Percentiles rank a stretch among this genome's conserved stretches.
Evolutionary conservation across 2,797 vertebrate genomes (phyloP).

Genomic region (Thaleichthys pacificus): DNA sequence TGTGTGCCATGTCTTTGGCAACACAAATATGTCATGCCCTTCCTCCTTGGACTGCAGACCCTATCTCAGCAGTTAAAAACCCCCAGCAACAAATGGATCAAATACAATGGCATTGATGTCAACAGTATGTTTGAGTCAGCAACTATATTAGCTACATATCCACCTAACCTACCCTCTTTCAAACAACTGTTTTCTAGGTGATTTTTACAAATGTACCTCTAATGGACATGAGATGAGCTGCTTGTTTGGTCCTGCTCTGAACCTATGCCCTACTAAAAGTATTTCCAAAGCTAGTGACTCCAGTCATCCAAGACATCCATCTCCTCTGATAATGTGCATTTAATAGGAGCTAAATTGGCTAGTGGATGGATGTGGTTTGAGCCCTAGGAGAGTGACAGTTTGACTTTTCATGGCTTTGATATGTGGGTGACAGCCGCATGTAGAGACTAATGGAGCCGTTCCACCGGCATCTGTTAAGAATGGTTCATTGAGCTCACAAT

Average conservation of each 20-base stretch:
- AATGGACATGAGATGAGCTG: not conserved
- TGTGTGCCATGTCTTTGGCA: slow-evolving; percentile 12
- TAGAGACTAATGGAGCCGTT: slow-evolving; percentile 74
- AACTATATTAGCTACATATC: not conserved
- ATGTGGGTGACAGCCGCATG: slow-evolving; percentile 67
- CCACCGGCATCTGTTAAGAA: slow-evolving; percentile 79
- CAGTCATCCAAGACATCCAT: slow-evolving; percentile 69
- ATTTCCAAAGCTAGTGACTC: slow-evolving; percentile 58
- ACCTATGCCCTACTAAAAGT: slow-evolving; percentile 56
- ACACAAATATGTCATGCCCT: slow-evolving; percentile 40
- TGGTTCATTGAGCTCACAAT: slow-evolving; percentile 80
- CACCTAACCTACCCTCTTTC: not conserved
- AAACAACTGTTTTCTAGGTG: not conserved
- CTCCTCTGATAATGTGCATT: slow-evolving; percentile 74
- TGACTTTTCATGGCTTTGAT: slow-evolving; percentile 73
- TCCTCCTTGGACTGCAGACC: not conserved
- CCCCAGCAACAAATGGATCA: not conserved
- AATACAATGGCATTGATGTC: not conserved
- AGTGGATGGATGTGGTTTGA: slow-evolving; percentile 65
- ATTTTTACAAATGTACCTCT: not conserved
- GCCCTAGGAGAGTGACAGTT: slow-evolving; percentile 72
- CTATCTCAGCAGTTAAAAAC: not conserved
- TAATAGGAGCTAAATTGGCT: slow-evolving; percentile 78
- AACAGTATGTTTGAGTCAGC: too few species aligned
- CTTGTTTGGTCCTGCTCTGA: not conserved